phyloP scores from a whole-genome alignment of 2,797 vertebrate genomes.

The Holocentrus rufus region DNA sequence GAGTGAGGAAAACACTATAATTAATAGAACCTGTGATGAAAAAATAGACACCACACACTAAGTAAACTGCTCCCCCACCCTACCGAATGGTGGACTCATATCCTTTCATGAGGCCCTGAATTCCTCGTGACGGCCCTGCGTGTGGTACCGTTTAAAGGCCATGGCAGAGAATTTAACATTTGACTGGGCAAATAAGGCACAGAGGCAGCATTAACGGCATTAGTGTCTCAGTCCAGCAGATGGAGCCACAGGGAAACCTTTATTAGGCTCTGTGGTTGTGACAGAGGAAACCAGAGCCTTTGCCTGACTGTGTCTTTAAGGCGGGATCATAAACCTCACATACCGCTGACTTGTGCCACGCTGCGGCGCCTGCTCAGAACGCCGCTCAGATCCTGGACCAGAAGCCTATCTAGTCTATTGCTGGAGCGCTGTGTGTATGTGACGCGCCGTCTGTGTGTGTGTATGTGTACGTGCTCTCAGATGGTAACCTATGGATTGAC shows the following conservation, averaged over 20 bases:
- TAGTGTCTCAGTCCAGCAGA: constrained; percentile 31
- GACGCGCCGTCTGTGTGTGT: neutral
- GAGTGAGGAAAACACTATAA: too few relatives aligned
- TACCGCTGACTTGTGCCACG: constrained; percentile 55
- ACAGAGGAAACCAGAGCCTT: neutral
- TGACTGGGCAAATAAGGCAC: too few relatives aligned
- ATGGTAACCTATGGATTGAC: constrained; percentile 47
- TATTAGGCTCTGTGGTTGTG: neutral
- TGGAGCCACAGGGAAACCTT: constrained; percentile 28
- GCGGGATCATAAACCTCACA: constrained; percentile 1
- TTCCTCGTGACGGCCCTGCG: too few relatives aligned
- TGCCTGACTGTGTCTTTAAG: constrained; percentile 62
- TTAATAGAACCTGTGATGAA: too few relatives aligned
- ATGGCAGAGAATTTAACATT: too few relatives aligned
- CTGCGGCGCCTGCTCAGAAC: constrained; percentile 68
- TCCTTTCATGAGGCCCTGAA: too few relatives aligned
- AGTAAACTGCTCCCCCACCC: too few relatives aligned
- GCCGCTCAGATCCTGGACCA: constrained; percentile 34
- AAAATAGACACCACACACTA: too few relatives aligned
- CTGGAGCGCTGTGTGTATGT: neutral
- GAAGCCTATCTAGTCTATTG: constrained; percentile 31
- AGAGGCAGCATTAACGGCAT: too few relatives aligned
- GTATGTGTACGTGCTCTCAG: neutral
- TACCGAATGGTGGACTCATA: too few relatives aligned
- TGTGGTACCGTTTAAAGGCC: too few relatives aligned